Evolutionary conservation across 2,888 invertebrate species (phyloP).

Genomic region (Archips crataeganus): DNA sequence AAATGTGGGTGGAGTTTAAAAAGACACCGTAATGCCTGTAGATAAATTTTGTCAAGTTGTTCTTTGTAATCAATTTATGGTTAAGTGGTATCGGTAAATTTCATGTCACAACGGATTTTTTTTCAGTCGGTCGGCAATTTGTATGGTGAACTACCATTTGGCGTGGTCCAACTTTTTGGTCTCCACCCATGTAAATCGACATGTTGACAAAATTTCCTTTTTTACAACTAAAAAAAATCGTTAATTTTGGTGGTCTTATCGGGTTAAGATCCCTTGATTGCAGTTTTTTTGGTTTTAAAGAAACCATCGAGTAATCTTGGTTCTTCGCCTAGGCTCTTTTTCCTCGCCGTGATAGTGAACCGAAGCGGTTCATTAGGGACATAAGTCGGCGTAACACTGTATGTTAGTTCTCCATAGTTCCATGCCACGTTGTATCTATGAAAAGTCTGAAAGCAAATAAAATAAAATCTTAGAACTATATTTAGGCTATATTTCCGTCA

Average conservation of each 20-base stretch:
- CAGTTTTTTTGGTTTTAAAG: no score
- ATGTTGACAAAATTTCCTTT: no score
- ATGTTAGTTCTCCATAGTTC: conserved; percentile 88
- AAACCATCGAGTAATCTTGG: not conserved
- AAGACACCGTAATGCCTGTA: no score
- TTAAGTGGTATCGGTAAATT: no score
- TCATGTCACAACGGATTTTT: no score
- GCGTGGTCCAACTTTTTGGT: no score
- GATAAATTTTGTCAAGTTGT: no score
- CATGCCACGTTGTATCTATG: conserved; percentile 90
- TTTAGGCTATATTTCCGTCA: not conserved
- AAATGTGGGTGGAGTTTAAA: not conserved
- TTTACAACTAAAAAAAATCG: no score
- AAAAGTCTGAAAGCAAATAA: conserved; percentile 86
- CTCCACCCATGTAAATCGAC: no score
- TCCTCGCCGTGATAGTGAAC: conserved; percentile 85
- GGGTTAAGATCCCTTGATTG: not conserved
- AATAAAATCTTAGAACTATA: conserved; percentile 16
- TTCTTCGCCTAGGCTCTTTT: conserved; percentile 25
- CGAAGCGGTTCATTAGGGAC: conserved; percentile 90
- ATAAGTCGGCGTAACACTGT: conserved; percentile 91
- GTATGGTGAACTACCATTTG: no score
- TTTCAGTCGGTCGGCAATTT: no score
- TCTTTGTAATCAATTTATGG: no score
- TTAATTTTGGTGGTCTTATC: not conserved